phyloP scores from a whole-genome alignment of 2,797 vertebrate genomes.

The Cryptoblepharus egeriae region DNA sequence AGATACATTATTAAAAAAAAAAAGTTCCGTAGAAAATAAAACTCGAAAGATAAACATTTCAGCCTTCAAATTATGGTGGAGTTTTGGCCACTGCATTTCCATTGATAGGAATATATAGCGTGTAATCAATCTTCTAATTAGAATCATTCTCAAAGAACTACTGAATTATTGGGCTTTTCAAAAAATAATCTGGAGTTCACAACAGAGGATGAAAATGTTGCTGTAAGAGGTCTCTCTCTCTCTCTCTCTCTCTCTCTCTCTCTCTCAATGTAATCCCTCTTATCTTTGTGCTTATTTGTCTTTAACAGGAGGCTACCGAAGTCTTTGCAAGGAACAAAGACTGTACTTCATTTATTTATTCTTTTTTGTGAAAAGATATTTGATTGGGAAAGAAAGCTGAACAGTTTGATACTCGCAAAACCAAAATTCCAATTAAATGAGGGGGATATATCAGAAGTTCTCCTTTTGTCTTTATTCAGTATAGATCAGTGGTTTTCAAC shows the following conservation, averaged over 20 bases:
- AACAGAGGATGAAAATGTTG: slow-evolving; percentile 21
- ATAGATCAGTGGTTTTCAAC: too few species aligned
- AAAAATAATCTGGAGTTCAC: slow-evolving; percentile 14
- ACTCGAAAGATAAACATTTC: background rate
- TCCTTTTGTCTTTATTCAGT: too few species aligned
- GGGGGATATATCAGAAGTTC: too few species aligned
- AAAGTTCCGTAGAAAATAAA: background rate
- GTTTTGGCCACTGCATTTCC: background rate
- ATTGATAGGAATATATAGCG: slow-evolving; percentile 4
- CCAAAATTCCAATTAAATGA: slow-evolving; percentile 12
- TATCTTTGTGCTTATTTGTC: slow-evolving; percentile 44
- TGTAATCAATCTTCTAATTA: slow-evolving; percentile 41
- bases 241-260: background rate
- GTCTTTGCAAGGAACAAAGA: slow-evolving; percentile 29
- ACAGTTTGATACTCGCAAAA: slow-evolving; percentile 34
- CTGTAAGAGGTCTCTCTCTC: background rate
- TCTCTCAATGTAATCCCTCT: slow-evolving; percentile 28
- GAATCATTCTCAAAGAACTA: background rate
- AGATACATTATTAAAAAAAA: slow-evolving; percentile 4
- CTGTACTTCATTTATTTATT: background rate
- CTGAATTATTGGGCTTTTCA: slow-evolving; percentile 40
- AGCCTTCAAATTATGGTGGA: background rate
- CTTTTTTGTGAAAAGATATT: slow-evolving; percentile 13
- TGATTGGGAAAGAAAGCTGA: slow-evolving; percentile 21
- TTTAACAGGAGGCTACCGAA: slow-evolving; percentile 29